phyloP scores from a whole-genome alignment of 2,888 invertebrate species.

The Parnassius smintheus region DNA sequence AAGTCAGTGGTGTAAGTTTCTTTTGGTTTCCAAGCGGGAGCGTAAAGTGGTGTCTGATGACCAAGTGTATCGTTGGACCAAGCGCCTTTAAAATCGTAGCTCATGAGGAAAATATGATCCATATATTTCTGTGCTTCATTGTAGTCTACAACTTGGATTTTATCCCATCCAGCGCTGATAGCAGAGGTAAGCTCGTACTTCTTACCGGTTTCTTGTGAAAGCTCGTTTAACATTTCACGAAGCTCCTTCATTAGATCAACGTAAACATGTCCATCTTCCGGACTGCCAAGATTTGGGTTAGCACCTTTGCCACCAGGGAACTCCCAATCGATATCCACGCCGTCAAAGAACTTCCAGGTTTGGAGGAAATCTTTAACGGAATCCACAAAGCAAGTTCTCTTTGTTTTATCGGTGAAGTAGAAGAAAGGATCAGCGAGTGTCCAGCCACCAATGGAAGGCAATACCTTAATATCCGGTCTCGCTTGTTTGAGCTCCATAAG shows the following conservation, averaged over 20 bases:
- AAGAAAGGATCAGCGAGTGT: slow-evolving; percentile 75
- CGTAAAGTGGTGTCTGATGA: slow-evolving; percentile 68
- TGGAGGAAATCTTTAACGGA: slow-evolving; percentile 73
- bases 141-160: slow-evolving; percentile 75
- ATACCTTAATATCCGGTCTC: slow-evolving; percentile 68
- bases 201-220: slow-evolving; percentile 64
- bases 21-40: slow-evolving; percentile 67
- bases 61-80: slow-evolving; percentile 75
- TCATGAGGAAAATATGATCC: slow-evolving; percentile 77
- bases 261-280: slow-evolving; percentile 67
- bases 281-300: slow-evolving; percentile 68
- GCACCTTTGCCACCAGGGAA: slow-evolving; percentile 78
- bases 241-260: slow-evolving; percentile 69
- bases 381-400: slow-evolving; percentile 66
- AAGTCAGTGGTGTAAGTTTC: slow-evolving; percentile 77
- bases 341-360: slow-evolving; percentile 77
- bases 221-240: slow-evolving; percentile 67
- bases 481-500: slow-evolving; percentile 74
- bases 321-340: slow-evolving; percentile 76
- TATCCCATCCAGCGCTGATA: slow-evolving; percentile 77
- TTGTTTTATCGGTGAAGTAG: slow-evolving; percentile 65
- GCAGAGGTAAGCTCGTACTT: slow-evolving; percentile 75
- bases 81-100: slow-evolving; percentile 75
- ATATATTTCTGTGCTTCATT: slow-evolving; percentile 70
- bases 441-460: slow-evolving; percentile 75